These are phyloP conservation scores for Mormyrops attenuatus DNA, from an alignment of 2,797 vertebrate genomes.

Conservation along the genomic window DNA sequence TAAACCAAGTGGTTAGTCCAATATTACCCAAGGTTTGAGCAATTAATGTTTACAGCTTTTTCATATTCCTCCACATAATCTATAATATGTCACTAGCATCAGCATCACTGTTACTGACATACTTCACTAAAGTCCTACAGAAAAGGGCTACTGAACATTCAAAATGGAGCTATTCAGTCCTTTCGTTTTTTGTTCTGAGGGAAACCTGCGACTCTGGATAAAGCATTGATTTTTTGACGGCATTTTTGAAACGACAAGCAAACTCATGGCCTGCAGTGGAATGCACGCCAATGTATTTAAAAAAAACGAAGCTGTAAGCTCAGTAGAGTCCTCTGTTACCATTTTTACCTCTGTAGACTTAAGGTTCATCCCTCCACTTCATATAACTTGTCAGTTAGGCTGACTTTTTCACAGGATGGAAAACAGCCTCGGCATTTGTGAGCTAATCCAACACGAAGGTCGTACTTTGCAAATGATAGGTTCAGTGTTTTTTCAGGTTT, in stretches of 20 bases:
- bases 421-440: background rate
- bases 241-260: background rate
- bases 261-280: background rate
- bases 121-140: background rate
- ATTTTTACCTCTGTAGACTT: background rate
- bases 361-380: background rate
- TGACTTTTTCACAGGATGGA: background rate
- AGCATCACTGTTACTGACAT: background rate
- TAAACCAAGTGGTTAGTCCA: background rate
- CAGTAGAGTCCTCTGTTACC: background rate
- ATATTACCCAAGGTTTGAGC: background rate
- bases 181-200: background rate
- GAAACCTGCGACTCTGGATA: background rate
- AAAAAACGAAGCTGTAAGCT: background rate
- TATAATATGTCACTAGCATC: background rate
- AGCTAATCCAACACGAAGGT: background rate
- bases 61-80: background rate
- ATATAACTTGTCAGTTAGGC: background rate
- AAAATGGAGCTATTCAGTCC: background rate
- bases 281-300: background rate
- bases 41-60: background rate
- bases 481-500: background rate
- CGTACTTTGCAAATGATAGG: background rate
- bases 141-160: background rate
- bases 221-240: background rate